Percentiles rank a stretch among this genome's conserved stretches.
phyloP scores from a whole-genome alignment of 1,140 invertebrate species.

The Pseudobourletiella spinata region DNA sequence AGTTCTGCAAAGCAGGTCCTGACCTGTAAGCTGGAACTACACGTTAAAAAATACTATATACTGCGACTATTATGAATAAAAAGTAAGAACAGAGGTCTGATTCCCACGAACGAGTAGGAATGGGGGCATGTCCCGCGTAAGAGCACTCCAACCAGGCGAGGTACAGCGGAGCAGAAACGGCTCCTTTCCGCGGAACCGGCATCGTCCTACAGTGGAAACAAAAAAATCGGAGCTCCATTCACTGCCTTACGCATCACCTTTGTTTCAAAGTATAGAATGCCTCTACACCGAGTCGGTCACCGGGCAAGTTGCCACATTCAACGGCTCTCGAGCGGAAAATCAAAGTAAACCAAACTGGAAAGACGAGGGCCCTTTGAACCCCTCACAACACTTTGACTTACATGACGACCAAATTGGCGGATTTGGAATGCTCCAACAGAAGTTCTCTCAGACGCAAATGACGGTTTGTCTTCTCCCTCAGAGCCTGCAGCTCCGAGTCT shows the following conservation, averaged over 20 bases:
- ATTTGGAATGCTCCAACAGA: slow-evolving; percentile 67
- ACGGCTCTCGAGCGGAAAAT: not conserved
- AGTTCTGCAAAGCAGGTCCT: too few relatives aligned
- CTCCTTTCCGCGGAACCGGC: slow-evolving; percentile 57
- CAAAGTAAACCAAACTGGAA: not conserved
- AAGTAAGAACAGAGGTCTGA: slow-evolving; percentile 86
- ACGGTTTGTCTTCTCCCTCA: slow-evolving; percentile 76
- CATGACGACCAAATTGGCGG: slow-evolving; percentile 81
- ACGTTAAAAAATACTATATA: too few relatives aligned
- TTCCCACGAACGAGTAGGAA: slow-evolving; percentile 84
- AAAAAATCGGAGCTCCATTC: not conserved
- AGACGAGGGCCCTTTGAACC: not conserved
- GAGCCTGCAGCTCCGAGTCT: slow-evolving; percentile 59
- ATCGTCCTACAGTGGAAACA: slow-evolving; percentile 48
- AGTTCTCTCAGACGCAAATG: slow-evolving; percentile 77
- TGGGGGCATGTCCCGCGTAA: slow-evolving; percentile 83
- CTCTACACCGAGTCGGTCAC: not conserved
- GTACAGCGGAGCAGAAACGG: slow-evolving; percentile 79
- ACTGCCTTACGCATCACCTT: not conserved
- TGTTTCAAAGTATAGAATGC: not conserved
- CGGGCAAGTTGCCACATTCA: not conserved
- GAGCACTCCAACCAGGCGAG: slow-evolving; percentile 86
- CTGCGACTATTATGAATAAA: slow-evolving; percentile 96
- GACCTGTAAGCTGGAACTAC: too few relatives aligned
- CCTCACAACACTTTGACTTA: slow-evolving; percentile 45